Evolutionary conservation across 1,140 invertebrate species (phyloP), one percentile per base, ranked within the genome.

Genomic region (Brachionus koreanus): DNA sequence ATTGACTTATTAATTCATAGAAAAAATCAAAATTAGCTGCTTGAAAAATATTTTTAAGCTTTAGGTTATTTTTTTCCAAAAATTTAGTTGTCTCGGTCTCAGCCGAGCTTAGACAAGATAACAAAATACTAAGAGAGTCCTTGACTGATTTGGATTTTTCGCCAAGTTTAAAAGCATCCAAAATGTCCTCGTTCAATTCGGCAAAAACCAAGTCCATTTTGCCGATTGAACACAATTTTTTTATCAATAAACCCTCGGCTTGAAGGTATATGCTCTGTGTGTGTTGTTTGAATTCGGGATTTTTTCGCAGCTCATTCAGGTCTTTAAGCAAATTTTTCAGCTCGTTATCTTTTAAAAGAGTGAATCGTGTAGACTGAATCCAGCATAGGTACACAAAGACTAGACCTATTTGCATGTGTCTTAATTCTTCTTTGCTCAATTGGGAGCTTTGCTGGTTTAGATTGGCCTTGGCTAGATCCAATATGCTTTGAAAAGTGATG

Each of bases 401-500:
- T 23, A 79, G 76, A 39, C 76, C 76, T 37, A 79, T 79, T 57
- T 79, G 76, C 76, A 79, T 79, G 49, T 79, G 76, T 39, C 76
- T 16, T 19, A 43, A 10, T 13, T 79, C 76, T 35, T 79, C 76
- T 61, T 79, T 79, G 37, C 33, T 79, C 49, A 65, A 61, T 19
- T 79, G 16, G 5, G 76, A 61, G 19, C 37, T 33, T 5, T 33
- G 57, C 23, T 33, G 35, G 23, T 69, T 69, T 7, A 74, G 16
- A 29, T 74, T 74, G 19, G 69, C 43, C 6, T 46, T 79, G 37
- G 76, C 76, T 49, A 61, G 1, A 10, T 79, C 76, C 16, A 79
- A 61, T 29, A 79, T 33, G n/a, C 7, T 23, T 57, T 79, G n/a
- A 42, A 79, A 79, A 5, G 10, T 57, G 49, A 65, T 19, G 2